Conservation (phyloP, 2,797 vertebrate species). For the Gallirallus australis region DNA sequence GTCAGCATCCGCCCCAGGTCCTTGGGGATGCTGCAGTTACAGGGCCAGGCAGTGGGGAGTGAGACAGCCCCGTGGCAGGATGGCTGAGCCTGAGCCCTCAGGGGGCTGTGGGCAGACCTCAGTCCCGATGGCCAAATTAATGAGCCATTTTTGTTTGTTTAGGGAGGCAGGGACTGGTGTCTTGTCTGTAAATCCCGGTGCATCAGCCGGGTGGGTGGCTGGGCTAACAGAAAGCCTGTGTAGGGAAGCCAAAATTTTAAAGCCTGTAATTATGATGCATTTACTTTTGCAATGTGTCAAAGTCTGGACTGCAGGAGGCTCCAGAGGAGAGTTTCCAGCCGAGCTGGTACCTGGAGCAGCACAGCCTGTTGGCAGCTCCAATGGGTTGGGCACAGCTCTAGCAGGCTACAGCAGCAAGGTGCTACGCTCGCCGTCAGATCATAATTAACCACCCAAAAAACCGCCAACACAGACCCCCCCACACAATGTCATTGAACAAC, state of each 20-base stretch:
- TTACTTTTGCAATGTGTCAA: accelerated
- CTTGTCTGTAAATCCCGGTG: accelerated
- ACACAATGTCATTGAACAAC: accelerated
- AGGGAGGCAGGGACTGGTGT: not conserved
- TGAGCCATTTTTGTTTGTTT: accelerated
- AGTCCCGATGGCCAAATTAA: accelerated
- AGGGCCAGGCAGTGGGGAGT: accelerated
- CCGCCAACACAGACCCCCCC: accelerated
- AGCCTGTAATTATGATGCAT: accelerated
- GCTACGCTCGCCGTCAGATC: accelerated
- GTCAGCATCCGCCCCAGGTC: accelerated
- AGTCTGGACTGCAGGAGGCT: not conserved
- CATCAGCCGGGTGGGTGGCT: accelerated
- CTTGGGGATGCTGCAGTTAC: accelerated
- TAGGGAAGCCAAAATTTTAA: not conserved
- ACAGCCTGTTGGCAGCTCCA: not conserved
- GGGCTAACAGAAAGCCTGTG: not conserved
- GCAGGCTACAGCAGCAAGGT: not conserved
- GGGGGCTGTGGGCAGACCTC: not conserved
- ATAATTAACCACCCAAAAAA: accelerated
- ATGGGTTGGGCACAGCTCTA: not conserved
- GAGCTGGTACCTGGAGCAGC: accelerated
- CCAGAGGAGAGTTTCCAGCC: not conserved
- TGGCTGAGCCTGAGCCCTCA: accelerated
- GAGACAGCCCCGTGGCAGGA: not conserved